Conservation (phyloP, 2,113 vertebrate species). For the Marcusenius ussheri region DNA sequence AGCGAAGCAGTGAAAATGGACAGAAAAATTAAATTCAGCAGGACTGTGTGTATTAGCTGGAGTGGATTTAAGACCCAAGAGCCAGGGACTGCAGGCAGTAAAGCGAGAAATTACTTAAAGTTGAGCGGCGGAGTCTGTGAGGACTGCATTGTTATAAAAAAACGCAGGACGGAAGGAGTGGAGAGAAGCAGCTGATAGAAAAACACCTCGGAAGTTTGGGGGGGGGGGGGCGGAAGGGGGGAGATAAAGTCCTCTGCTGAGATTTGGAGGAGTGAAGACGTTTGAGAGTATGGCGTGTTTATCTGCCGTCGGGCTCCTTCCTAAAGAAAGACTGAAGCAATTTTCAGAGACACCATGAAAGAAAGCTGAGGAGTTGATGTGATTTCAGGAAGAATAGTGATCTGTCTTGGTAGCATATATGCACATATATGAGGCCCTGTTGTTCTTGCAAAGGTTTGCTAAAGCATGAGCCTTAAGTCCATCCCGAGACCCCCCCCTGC, state of each 20-base stretch:
- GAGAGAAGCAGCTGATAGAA: background rate
- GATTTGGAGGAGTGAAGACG: background rate
- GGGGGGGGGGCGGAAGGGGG: background rate
- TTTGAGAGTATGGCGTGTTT: background rate
- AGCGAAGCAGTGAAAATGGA: background rate
- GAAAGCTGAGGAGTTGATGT: background rate
- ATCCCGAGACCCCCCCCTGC: background rate
- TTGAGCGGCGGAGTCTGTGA: background rate
- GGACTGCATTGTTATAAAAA: background rate
- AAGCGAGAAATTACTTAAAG: conserved; percentile 11
- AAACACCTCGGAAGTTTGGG: background rate
- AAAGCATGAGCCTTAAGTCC: background rate
- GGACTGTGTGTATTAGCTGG: background rate
- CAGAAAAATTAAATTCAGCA: conserved; percentile 5
- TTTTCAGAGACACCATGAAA: background rate
- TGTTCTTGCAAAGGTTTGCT: background rate
- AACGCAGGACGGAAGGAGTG: background rate
- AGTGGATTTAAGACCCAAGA: background rate
- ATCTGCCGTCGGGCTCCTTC: background rate
- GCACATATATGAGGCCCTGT: background rate
- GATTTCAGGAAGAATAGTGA: background rate
- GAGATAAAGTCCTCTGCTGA: background rate
- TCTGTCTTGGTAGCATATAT: background rate
- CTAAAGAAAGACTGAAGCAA: background rate
- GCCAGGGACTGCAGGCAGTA: background rate